phyloP scores from a whole-genome alignment of 2,888 invertebrate species.

The Lithophane leautieri region DNA sequence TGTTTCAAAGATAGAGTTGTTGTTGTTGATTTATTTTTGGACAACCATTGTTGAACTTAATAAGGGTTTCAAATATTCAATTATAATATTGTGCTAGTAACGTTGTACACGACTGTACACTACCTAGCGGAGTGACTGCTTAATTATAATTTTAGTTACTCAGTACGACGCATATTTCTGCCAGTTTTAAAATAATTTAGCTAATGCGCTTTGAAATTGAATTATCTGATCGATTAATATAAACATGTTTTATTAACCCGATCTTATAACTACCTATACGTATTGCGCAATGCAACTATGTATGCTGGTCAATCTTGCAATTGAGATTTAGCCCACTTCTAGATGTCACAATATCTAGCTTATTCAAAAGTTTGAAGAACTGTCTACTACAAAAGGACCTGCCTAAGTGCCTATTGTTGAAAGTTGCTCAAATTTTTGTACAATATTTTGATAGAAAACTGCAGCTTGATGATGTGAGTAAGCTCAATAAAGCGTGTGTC shows the following conservation, averaged over 20 bases:
- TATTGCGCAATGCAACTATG: not conserved
- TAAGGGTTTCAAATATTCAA: slow-evolving; percentile 75
- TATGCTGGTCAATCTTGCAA: not conserved
- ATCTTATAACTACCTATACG: not conserved
- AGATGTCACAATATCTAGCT: not conserved
- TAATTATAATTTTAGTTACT: slow-evolving; percentile 41
- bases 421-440: too few species aligned
- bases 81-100: slow-evolving; percentile 67
- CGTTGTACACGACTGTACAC: slow-evolving; percentile 52
- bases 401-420: too few species aligned
- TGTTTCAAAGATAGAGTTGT: slow-evolving; percentile 90
- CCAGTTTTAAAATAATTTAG: slow-evolving; percentile 30
- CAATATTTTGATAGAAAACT: not conserved
- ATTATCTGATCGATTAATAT: slow-evolving; percentile 22
- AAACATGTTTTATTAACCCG: slow-evolving; percentile 1
- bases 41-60: slow-evolving; percentile 85
- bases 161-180: slow-evolving; percentile 29
- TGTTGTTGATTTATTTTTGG: slow-evolving; percentile 88
- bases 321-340: not conserved
- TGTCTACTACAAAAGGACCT: too few species aligned
- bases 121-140: slow-evolving; percentile 27
- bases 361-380: too few species aligned
- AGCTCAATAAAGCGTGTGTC: not conserved
- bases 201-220: slow-evolving; percentile 19
- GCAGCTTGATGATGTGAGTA: not conserved